Evolutionary conservation across 2,113 vertebrate species (phyloP).

Genomic region (Pedionomus torquatus): DNA sequence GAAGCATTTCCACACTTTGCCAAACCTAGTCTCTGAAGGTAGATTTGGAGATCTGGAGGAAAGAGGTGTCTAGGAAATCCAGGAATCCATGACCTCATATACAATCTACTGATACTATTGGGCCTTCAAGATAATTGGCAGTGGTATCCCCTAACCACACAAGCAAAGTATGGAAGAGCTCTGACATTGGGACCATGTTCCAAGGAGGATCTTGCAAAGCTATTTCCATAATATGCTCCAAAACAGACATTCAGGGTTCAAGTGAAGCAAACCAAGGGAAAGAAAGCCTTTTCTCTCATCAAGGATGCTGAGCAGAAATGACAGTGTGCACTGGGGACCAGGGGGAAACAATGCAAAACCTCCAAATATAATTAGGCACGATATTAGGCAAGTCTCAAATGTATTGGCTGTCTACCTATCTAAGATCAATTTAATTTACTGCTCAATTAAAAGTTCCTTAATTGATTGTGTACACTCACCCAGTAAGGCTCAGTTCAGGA

Average conservation of each 20-base stretch:
- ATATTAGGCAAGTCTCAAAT: not conserved
- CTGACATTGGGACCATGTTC: not conserved
- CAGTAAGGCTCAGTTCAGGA: not conserved
- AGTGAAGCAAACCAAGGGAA: not conserved
- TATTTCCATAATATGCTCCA: not conserved
- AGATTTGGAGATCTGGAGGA: not conserved
- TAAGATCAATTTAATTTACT: conserved; percentile 2
- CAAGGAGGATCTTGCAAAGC: not conserved
- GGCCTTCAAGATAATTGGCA: not conserved
- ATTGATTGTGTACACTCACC: not conserved
- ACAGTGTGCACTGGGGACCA: not conserved
- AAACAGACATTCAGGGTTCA: not conserved
- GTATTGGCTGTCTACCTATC: not conserved
- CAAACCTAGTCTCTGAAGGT: not conserved
- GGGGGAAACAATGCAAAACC: not conserved
- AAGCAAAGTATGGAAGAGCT: not conserved
- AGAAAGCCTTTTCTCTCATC: not conserved
- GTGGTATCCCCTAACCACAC: not conserved
- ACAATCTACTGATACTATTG: not conserved
- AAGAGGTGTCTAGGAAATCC: not conserved
- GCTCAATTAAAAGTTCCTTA: conserved; percentile 9
- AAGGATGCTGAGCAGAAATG: not conserved
- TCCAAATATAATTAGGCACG: not conserved
- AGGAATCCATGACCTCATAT: not conserved
- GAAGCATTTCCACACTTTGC: not conserved